Conservation (phyloP, 2,888 invertebrate genomes). For the Eupithecia subfuscata region DNA sequence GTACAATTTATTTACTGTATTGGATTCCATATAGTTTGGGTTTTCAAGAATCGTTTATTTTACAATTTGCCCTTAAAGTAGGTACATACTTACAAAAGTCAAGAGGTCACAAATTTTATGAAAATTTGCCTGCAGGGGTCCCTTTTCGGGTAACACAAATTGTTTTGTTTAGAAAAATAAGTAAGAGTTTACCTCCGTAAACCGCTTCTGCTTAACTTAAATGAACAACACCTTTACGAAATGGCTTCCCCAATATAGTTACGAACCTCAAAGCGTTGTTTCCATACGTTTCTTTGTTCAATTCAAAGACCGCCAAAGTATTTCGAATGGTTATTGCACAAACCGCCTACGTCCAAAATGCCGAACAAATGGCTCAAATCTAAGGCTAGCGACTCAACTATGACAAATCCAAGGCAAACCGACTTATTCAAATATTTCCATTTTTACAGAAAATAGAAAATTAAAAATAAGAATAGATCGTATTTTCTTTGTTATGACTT, state of each 20-base stretch:
- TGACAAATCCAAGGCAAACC: slow-evolving; percentile 7
- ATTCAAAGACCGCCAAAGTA: slow-evolving; percentile 50
- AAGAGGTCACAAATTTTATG: neutral
- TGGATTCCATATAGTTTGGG: neutral
- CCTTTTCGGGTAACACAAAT: neutral
- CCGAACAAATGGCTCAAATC: slow-evolving; percentile 46
- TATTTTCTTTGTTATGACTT: neutral
- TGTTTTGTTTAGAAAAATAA: neutral
- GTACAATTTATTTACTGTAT: neutral
- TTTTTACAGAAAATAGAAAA: neutral
- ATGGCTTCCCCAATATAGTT: neutral
- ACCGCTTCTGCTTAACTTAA: neutral
- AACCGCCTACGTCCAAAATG: slow-evolving; percentile 57
- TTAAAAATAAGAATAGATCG: too few relatives aligned
- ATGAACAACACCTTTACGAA: neutral
- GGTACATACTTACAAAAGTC: neutral
- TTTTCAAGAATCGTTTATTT: neutral
- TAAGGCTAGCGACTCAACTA: slow-evolving; percentile 1
- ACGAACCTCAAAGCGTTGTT: slow-evolving; percentile 46
- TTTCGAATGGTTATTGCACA: slow-evolving; percentile 70
- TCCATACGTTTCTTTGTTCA: slow-evolving; percentile 55
- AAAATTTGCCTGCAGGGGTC: neutral
- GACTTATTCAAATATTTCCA: neutral
- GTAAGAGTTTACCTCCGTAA: neutral
- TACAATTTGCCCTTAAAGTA: neutral